Base-by-base conservation (phyloP, 64 coral and sea anemone species). In the Pocillopora verrucosa region DNA sequence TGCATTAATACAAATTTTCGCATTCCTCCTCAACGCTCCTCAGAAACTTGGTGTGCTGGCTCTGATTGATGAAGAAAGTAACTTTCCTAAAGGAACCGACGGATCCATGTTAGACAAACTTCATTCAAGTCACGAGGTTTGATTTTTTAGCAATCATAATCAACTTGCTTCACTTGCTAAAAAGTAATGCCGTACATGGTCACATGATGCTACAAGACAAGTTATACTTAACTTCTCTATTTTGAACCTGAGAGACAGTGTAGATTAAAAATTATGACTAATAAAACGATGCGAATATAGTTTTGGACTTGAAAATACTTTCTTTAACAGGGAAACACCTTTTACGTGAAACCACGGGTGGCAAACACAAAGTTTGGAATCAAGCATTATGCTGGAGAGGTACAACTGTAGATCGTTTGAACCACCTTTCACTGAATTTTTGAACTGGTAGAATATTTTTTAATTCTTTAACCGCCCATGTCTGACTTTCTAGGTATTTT, bases 371-470 rank as follows among this genome's bases (percentile, higher is more conserved):
- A 99, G 67, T 99, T 99, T 93, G 97, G 97, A 15, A 91, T 99
- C 56, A 99, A 93, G 36, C 97, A 99, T 79, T 99, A 99, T 60
- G 97, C 97, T 75, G 97, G 97, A 26, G 97, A 99, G 90, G 97
- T 99, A 91, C 56, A 78, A 79, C 36, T 25, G 22, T 78, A n/a
- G 9, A 80, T 16, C 5, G 58, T 4, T 89, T 57, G 34, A 10
- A 5, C 16, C 1, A 69, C 24, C 22, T 24, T 17, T 63, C 61
- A 17, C 13, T 11, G 61, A 63, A 4, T 63, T 13, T 15, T 63
- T 63, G 61, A 63, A 15, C 12, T 15, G 61, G 61, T 15, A 9
- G 2, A 13, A 17, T 38, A 36, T 2, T 17, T 25, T 59, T 3
- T 38, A 19, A 36, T 34, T 45, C 57, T 19, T 1, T 26, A 30